Conservation (phyloP, 2,113 vertebrate species). For the Grallaria varia region DNA sequence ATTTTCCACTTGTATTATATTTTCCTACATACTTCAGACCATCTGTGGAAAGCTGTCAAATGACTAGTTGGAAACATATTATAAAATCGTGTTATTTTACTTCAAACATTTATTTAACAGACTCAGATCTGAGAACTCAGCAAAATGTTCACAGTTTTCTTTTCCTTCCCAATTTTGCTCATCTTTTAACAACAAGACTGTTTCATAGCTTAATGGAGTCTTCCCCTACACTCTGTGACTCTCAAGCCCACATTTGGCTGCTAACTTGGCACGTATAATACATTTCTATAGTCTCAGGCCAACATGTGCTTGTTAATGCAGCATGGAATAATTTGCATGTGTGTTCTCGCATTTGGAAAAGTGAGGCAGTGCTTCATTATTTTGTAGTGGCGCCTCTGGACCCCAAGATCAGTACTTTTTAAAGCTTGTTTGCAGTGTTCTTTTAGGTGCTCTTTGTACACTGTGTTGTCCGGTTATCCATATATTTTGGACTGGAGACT, state of each 20-base stretch:
- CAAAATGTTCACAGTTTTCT: background rate
- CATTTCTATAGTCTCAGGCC: background rate
- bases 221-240: background rate
- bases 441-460: background rate
- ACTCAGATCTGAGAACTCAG: background rate
- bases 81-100: slow-evolving; percentile 28
- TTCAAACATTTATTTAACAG: slow-evolving; percentile 26
- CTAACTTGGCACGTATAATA: background rate
- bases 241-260: background rate
- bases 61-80: slow-evolving; percentile 26
- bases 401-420: background rate
- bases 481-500: background rate
- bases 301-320: background rate
- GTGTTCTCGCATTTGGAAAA: background rate
- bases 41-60: slow-evolving; percentile 43
- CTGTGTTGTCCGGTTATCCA: background rate
- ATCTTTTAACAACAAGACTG: background rate
- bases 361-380: background rate
- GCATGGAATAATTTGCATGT: background rate
- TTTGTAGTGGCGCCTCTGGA: background rate
- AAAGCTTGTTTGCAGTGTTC: background rate
- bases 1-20: slow-evolving; percentile 3
- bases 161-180: background rate
- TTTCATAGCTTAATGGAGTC: background rate
- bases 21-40: slow-evolving; percentile 11